These are phyloP conservation scores for Diploscapter pachys DNA, from an alignment of 1,140 invertebrate genomes.

Conservation along the genomic window DNA sequence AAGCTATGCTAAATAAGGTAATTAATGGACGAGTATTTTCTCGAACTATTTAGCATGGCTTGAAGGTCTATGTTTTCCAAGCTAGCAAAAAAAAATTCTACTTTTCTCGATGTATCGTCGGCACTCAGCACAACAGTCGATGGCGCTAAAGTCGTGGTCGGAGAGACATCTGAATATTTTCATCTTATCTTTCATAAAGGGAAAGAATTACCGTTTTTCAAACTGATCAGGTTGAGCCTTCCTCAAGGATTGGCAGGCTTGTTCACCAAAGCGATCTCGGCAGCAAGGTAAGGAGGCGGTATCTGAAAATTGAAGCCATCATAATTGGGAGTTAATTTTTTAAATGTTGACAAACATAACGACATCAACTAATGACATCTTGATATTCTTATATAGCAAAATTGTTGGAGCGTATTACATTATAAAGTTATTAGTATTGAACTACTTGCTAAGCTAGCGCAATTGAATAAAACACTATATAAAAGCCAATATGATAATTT, in stretches of 20 bases:
- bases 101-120: slow-evolving; percentile 41
- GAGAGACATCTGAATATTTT: slow-evolving; percentile 28
- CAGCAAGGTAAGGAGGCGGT: slow-evolving; percentile 37
- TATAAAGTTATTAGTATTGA: no score
- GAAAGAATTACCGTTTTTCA: slow-evolving; percentile 26
- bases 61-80: not conserved
- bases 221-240: slow-evolving; percentile 36
- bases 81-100: not conserved
- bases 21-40: not conserved
- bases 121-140: slow-evolving; percentile 42
- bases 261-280: slow-evolving; percentile 36
- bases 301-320: slow-evolving; percentile 24
- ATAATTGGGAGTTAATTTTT: not conserved
- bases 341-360: no score
- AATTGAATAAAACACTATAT: no score
- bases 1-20: no score
- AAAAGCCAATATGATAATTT: no score
- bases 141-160: slow-evolving; percentile 41
- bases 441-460: no score
- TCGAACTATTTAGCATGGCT: not conserved
- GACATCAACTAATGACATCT: no score
- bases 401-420: no score
- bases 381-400: no score
- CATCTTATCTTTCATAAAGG: not conserved
- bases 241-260: slow-evolving; percentile 39